These are phyloP conservation scores for Drosophila ananassae DNA, from an alignment of 1,140 invertebrate genomes.

Conservation along the genomic window DNA sequence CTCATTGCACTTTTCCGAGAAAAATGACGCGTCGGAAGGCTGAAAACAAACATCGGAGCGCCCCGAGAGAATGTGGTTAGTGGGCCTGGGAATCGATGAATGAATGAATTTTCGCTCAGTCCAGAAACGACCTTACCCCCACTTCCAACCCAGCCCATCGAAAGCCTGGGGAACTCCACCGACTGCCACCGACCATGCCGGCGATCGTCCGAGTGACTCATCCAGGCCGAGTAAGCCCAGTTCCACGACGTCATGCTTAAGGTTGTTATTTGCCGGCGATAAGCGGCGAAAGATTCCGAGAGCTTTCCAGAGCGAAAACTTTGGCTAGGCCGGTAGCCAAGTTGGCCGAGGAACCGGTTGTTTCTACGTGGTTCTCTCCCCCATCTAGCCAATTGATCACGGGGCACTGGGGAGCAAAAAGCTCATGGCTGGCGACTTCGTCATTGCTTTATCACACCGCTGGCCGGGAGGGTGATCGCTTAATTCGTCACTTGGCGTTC, in stretches of 20 bases:
- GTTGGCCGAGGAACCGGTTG: conserved; percentile 1
- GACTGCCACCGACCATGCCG: conserved; percentile 22
- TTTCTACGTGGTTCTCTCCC: not conserved
- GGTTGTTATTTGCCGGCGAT: conserved; percentile 40
- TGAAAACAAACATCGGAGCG: conserved; percentile 10
- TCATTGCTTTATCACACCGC: conserved; percentile 60
- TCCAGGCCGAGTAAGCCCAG: not conserved
- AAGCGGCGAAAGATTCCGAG: conserved; percentile 1
- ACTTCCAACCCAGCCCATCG: not conserved
- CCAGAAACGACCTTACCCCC: conserved; percentile 62
- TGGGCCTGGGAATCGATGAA: conserved; percentile 57
- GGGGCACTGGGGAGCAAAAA: conserved; percentile 25
- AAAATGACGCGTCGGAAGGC: conserved; percentile 58
- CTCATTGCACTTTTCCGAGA: conserved; percentile 75
- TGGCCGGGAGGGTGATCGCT: conserved; percentile 51
- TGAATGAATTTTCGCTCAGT: conserved; percentile 70
- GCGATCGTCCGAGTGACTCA: conserved; percentile 49
- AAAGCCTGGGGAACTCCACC: conserved; percentile 68
- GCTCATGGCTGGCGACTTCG: conserved; percentile 50
- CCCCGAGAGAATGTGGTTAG: conserved; percentile 12
- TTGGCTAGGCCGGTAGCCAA: conserved; percentile 27
- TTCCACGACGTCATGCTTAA: conserved; percentile 63
- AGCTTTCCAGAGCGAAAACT: conserved; percentile 34
- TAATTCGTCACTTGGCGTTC: conserved; percentile 55
- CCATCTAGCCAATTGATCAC: conserved; percentile 24